Conservation (phyloP, 1,140 invertebrate species). For the Zelostemma sp. region DNA sequence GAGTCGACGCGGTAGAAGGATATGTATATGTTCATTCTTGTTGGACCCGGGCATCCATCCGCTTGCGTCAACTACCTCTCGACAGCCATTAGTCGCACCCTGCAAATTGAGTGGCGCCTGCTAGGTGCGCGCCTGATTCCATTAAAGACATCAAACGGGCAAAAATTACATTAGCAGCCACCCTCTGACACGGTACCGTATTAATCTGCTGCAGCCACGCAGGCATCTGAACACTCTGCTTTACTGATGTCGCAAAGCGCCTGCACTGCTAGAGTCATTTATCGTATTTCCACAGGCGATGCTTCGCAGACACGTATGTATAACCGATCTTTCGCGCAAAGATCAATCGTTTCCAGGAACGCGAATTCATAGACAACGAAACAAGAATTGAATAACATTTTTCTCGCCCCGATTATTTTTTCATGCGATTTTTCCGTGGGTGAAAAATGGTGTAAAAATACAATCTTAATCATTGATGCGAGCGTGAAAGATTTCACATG, state of each 20-base stretch:
- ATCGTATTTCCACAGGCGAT: slow-evolving; percentile 37
- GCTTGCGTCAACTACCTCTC: slow-evolving; percentile 50
- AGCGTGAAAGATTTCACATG: slow-evolving; percentile 24
- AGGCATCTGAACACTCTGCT: slow-evolving; percentile 52
- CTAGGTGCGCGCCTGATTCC: slow-evolving; percentile 69
- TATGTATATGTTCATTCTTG: slow-evolving; percentile 17
- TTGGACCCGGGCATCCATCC: slow-evolving; percentile 27
- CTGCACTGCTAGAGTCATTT: slow-evolving; percentile 23
- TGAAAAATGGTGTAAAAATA: neutral
- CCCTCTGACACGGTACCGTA: slow-evolving; percentile 58
- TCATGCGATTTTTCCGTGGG: neutral
- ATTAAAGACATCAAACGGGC: slow-evolving; percentile 70
- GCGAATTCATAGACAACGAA: neutral
- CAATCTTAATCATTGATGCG: neutral
- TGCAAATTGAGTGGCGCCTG: slow-evolving; percentile 69
- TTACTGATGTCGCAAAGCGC: slow-evolving; percentile 33
- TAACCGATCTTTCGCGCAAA: too few relatives aligned
- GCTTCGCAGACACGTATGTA: neutral
- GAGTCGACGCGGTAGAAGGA: slow-evolving; percentile 12
- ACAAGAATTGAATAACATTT: too few relatives aligned
- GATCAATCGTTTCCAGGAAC: too few relatives aligned
- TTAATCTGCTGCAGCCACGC: slow-evolving; percentile 59
- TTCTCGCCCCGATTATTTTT: too few relatives aligned
- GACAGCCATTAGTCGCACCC: slow-evolving; percentile 68
- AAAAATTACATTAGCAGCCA: slow-evolving; percentile 69